These are phyloP conservation scores for Acanthosepion esculentum DNA, from an alignment of 2,888 invertebrate species.

Conservation along the genomic window DNA sequence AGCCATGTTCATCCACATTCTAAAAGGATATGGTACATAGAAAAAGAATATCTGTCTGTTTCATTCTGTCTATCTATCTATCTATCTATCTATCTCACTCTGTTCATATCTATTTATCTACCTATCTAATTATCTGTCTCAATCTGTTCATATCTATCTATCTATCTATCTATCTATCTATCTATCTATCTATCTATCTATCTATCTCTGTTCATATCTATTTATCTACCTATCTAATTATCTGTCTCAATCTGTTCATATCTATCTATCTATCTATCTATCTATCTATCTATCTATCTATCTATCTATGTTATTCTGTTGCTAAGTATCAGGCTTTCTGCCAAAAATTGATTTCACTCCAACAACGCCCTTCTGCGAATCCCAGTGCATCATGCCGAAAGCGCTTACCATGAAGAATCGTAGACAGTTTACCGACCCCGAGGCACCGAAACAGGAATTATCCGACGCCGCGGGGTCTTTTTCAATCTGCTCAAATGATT, in stretches of 20 bases:
- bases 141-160: background rate
- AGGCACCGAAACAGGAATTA: background rate
- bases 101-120: no score
- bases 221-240: no score
- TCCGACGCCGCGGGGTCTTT: background rate
- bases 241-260: no score
- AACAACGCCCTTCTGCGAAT: background rate
- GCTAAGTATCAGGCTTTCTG: background rate
- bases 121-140: no score
- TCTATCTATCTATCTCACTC: background rate
- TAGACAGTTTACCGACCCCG: background rate
- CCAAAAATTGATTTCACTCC: background rate
- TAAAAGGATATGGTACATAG: no score
- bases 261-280: background rate
- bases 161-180: background rate
- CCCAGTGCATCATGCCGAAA: background rate
- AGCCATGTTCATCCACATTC: no score
- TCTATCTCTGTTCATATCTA: no score
- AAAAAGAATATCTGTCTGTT: no score
- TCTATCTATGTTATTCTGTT: background rate
- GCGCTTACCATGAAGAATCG: background rate
- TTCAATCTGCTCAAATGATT: background rate
- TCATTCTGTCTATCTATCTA: background rate
- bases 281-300: background rate
- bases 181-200: background rate